Conservation (phyloP, 2,797 vertebrate genomes). For the Gobio occitaniae region DNA sequence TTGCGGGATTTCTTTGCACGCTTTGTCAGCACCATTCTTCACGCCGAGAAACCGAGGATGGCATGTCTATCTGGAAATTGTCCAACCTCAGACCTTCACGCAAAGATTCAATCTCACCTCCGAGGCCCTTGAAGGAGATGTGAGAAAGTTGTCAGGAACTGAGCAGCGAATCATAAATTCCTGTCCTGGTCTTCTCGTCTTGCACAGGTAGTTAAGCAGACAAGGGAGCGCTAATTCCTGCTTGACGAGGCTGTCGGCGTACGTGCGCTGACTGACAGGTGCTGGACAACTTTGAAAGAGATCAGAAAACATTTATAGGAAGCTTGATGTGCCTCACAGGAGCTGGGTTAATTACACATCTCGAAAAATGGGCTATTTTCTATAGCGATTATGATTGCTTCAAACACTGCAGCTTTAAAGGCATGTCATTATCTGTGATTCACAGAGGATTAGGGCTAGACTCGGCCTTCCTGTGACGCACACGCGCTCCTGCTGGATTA, state of each 20-base stretch:
- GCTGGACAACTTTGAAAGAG: constrained; percentile 53
- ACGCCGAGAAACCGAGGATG: background rate
- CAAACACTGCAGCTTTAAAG: constrained; percentile 57
- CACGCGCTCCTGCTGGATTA: constrained; percentile 29
- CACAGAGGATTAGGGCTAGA: constrained; percentile 58
- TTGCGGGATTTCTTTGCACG: constrained; percentile 22
- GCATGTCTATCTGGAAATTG: background rate
- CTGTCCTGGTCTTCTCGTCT: background rate
- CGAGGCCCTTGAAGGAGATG: background rate
- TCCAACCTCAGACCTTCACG: constrained; percentile 36
- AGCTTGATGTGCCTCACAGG: constrained; percentile 31
- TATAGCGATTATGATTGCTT: constrained; percentile 63
- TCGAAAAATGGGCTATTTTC: constrained; percentile 59
- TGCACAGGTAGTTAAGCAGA: constrained; percentile 54
- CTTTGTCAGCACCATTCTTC: constrained; percentile 23
- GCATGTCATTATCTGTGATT: constrained; percentile 66
- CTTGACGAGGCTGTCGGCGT: constrained; percentile 49
- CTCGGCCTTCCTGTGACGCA: constrained; percentile 43
- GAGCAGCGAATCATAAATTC: constrained; percentile 23
- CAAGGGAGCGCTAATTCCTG: constrained; percentile 57
- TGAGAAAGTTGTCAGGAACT: constrained; percentile 16
- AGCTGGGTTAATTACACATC: constrained; percentile 60
- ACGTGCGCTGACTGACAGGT: constrained; percentile 58
- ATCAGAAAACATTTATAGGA: constrained; percentile 53
- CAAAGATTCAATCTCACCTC: constrained; percentile 7